Conservation (phyloP, 2,113 vertebrate species). For the Periophthalmus modestus region DNA sequence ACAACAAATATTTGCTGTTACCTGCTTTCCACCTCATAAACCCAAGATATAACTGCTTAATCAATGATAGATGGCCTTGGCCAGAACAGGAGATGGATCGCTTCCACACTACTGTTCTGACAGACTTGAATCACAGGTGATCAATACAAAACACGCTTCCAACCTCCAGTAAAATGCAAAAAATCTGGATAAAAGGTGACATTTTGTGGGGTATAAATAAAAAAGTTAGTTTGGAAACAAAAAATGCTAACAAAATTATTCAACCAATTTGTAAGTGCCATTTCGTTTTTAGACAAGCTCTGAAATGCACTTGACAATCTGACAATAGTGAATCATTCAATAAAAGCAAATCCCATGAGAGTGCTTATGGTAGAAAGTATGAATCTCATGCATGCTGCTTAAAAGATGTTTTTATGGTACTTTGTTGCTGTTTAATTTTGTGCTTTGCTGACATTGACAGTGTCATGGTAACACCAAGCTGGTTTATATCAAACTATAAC, state of each 20-base stretch:
- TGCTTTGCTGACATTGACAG: neutral
- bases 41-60: slow-evolving; percentile 29
- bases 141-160: slow-evolving; percentile 27
- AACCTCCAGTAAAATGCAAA: slow-evolving; percentile 5
- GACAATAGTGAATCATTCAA: neutral
- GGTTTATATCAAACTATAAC: neutral
- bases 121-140: slow-evolving; percentile 10
- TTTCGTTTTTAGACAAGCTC: slow-evolving; percentile 1
- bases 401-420: neutral
- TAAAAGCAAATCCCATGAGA: neutral
- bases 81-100: slow-evolving; percentile 16
- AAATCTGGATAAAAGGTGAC: neutral
- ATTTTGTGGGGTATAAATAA: neutral
- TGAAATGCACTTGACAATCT: neutral
- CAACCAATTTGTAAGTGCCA: neutral
- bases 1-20: slow-evolving; percentile 2
- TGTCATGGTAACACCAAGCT: neutral
- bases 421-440: neutral
- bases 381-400: neutral
- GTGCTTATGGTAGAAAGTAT: neutral
- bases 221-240: neutral
- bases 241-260: too few species aligned
- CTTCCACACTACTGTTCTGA: neutral
- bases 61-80: slow-evolving; percentile 28
- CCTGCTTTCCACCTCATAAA: slow-evolving; percentile 23